A percentile compares a stretch with the other conserved stretches of the same genome.
Evolutionary conservation across 2,113 vertebrate genomes (phyloP).

Genomic region (Cyprinodon brontotheroides): DNA sequence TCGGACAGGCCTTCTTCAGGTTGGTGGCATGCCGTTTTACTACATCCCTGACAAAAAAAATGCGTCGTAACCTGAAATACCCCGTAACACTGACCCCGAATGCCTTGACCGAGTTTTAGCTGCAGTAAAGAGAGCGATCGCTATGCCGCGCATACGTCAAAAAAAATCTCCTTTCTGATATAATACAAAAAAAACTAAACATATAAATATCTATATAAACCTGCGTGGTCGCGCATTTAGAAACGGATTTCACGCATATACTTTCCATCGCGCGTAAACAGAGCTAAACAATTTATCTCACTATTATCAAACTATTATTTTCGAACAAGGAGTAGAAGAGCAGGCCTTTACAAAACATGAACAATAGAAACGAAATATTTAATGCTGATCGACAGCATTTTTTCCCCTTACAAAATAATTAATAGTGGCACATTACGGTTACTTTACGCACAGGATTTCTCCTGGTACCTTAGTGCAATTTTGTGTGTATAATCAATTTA

Average conservation of each 20-base stretch:
- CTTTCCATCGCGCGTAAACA: neutral
- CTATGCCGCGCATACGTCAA: constrained; percentile 4
- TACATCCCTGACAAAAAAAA: constrained; percentile 2
- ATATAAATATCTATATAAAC: neutral
- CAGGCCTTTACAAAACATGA: constrained; percentile 20
- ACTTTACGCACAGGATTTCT: constrained; percentile 8
- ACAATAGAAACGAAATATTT: neutral
- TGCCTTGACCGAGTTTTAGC: constrained; percentile 72
- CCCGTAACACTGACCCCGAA: constrained; percentile 73
- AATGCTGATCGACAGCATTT: neutral
- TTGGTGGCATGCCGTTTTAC: constrained; percentile 69
- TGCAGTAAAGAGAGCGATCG: constrained; percentile 32
- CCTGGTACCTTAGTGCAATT: neutral
- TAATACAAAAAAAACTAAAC: neutral
- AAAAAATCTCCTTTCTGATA: neutral
- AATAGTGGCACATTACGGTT: neutral
- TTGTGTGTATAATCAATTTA: neutral
- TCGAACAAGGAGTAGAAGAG: neutral
- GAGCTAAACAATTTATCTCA: neutral
- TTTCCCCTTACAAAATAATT: neutral
- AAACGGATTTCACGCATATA: neutral
- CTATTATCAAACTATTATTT: neutral
- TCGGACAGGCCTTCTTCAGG: constrained; percentile 98
- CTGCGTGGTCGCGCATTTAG: neutral
- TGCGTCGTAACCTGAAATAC: constrained; percentile 67